Evolutionary conservation across 2,888 invertebrate genomes (phyloP), one percentile per base, ranked within the genome.

Genomic region (Plagodis dolabraria): DNA sequence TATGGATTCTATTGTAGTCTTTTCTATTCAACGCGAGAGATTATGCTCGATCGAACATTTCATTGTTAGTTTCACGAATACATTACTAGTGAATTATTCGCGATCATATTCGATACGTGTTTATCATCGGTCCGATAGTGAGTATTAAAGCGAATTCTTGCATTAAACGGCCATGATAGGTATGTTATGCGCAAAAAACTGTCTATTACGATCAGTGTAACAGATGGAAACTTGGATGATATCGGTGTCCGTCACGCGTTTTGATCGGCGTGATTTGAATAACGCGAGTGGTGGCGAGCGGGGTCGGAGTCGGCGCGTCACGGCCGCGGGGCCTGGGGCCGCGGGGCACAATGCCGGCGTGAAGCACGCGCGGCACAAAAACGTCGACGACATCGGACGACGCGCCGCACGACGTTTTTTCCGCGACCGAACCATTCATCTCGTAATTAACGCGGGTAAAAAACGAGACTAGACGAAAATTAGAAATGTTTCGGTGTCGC

Each of bases 371-470:
- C 86, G 72, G 36, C 68, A 79, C 72, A 81, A 82, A 81, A 82
- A 81, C 70, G 50, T 52, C 36, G 40, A 35, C 46, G 50, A 60
- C 64, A 57, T 58, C 62, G 65, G 51, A 57, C 69, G 60, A 59
- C 67, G 57, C 65, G 63, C 65, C 55, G 69, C 58, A 60, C 75
- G 62, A 65, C 64, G 72, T 71, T 75, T 77, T 77, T 78, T 73
- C 75, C 73, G 67, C 65, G 40, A 66, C 60, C 67, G 57, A 62
- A 69, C 86, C 85, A 90, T 92, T 92, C 91, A 89, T 82, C 74
- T 71, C 83, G 79, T 89, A 91, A 91, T 92, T 89, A 88, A 89
- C 82, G 86, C 84, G 77, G 66, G 76, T 79, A 91, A 91, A 91
- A 91, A 91, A 85, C 75, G 73, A 65, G 69, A 71, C 78, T 80